These are phyloP conservation scores for Elanus axillaris DNA, from an alignment of 2,113 vertebrate genomes.

Conservation along the genomic window DNA sequence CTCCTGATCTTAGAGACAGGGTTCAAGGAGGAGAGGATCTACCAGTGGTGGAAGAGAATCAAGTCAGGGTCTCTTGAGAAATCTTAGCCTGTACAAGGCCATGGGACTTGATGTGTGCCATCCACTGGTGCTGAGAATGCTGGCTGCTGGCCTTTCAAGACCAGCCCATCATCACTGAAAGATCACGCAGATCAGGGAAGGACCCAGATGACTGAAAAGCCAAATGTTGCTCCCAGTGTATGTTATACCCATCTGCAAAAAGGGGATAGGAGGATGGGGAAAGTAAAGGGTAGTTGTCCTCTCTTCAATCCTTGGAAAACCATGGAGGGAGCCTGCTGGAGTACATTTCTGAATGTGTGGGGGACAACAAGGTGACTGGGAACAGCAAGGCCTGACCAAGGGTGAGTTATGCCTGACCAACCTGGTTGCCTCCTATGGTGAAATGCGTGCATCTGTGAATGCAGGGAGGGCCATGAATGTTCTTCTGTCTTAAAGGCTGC, in stretches of 20 bases:
- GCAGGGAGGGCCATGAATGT: neutral
- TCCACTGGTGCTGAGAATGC: neutral
- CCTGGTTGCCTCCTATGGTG: neutral
- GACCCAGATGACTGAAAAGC: neutral
- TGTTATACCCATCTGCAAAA: neutral
- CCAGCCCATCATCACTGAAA: neutral
- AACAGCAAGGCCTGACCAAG: neutral
- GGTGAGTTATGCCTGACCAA: neutral
- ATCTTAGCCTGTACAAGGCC: neutral
- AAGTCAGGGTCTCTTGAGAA: neutral
- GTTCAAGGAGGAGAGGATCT: neutral
- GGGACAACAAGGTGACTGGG: neutral
- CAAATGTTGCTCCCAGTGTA: rapidly evolving
- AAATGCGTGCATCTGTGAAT: neutral
- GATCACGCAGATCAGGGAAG: neutral
- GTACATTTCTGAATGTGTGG: rapidly evolving
- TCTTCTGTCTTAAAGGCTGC: neutral
- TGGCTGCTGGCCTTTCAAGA: neutral
- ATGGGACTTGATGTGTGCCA: neutral
- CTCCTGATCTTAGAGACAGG: neutral
- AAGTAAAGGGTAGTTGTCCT: neutral
- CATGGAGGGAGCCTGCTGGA: neutral
- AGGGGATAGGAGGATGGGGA: neutral
- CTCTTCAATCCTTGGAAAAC: neutral
- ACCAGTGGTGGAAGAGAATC: neutral